Conservation (phyloP, 2,797 vertebrate species). For the Xiphophorus birchmanni region DNA sequence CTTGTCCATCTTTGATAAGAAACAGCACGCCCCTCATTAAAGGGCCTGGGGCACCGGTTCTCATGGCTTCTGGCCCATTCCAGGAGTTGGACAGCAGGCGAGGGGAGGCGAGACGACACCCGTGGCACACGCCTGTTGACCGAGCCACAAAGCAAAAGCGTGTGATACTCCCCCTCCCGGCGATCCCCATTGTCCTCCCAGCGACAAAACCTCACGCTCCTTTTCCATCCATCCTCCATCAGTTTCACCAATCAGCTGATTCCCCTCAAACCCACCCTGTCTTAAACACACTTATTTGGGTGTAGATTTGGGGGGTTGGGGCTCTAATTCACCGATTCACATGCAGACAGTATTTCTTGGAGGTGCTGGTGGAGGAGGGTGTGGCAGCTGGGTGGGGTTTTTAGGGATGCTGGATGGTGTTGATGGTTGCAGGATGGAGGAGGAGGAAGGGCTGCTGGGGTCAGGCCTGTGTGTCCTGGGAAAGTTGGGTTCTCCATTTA, state of each 20-base stretch:
- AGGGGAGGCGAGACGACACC: constrained; percentile 74
- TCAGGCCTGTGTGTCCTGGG: constrained; percentile 84
- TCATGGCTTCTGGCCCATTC: constrained; percentile 59
- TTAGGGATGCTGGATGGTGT: constrained; percentile 54
- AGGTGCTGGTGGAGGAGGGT: constrained; percentile 57
- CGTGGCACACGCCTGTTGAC: constrained; percentile 86
- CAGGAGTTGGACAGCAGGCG: constrained; percentile 77
- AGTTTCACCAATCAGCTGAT: constrained; percentile 81
- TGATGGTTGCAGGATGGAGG: constrained; percentile 43
- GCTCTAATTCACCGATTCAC: constrained; percentile 65
- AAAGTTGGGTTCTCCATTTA: constrained; percentile 84
- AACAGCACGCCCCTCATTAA: constrained; percentile 79
- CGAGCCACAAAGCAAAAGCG: constrained; percentile 80
- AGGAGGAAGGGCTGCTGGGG: constrained; percentile 66
- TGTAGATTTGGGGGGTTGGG: constrained; percentile 3
- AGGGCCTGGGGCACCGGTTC: constrained; percentile 63
- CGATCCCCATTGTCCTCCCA: constrained; percentile 69
- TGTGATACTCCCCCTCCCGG: constrained; percentile 76
- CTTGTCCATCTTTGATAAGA: constrained; percentile 83
- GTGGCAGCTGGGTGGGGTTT: constrained; percentile 62
- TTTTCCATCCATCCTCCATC: constrained; percentile 51
- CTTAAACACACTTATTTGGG: constrained; percentile 29
- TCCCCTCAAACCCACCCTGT: constrained; percentile 66
- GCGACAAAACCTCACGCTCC: constrained; percentile 60
- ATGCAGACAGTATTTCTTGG: constrained; percentile 70